phyloP scores from a whole-genome alignment of 2,797 vertebrate genomes.

The Rhynchonycteris naso region DNA sequence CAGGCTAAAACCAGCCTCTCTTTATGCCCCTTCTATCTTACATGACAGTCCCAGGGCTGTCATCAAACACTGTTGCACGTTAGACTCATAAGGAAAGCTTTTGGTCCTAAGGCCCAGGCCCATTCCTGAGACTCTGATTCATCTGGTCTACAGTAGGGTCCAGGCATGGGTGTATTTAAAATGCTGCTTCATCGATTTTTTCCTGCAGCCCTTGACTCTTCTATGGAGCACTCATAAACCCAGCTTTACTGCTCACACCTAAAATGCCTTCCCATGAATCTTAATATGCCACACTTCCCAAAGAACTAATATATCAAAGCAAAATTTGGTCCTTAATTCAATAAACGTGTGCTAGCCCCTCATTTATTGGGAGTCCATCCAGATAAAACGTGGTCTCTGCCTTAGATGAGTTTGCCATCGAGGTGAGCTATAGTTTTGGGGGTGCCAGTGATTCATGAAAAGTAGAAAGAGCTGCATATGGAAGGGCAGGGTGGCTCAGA shows the following conservation, averaged over 20 bases:
- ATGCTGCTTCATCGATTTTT: neutral
- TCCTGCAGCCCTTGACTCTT: neutral
- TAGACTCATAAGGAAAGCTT: neutral
- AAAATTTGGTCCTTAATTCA: conserved; percentile 14
- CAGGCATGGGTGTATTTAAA: neutral
- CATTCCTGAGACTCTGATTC: neutral
- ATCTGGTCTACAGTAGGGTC: neutral
- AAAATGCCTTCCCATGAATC: neutral
- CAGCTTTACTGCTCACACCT: neutral
- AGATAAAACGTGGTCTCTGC: neutral
- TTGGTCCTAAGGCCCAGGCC: neutral
- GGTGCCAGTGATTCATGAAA: neutral
- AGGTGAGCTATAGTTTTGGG: neutral
- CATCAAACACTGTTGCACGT: neutral
- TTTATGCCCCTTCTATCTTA: neutral
- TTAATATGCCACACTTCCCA: conserved; percentile 34
- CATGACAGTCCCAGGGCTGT: neutral
- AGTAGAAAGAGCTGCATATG: neutral
- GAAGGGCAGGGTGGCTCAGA: neutral
- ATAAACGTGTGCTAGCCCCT: neutral
- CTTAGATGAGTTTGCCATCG: neutral
- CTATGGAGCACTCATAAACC: neutral
- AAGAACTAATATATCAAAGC: neutral
- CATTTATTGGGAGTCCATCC: neutral
- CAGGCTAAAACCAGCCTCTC: neutral